Base-by-base conservation (phyloP, 2,113 vertebrate species). In the Gadus macrocephalus region DNA sequence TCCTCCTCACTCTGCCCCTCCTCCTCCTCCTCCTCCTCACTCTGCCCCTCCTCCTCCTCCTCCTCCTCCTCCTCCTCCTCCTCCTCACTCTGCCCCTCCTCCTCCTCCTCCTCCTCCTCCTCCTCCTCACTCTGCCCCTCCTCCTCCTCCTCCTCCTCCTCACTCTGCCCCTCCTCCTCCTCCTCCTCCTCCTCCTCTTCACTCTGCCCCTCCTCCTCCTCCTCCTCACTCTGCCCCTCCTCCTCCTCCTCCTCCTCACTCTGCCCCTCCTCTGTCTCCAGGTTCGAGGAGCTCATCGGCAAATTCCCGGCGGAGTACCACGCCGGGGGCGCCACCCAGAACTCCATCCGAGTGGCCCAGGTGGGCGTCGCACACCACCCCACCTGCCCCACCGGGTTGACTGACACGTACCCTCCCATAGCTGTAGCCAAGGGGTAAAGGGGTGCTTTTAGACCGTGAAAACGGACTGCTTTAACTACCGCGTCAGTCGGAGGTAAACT, bases 261-360 rank as follows among this genome's bases (percentile, higher is more conserved):
- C 78, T 78, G 53, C 81, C 77, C 0, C 70, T 1, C 72, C 2
- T 75, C 72, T 79, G 67, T 63, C 35, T 91, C 53, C 81, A 99
- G 96, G 86, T 99, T 99, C 83, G 94, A 98, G 70, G 97, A 99
- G 88, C 84, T 99, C 59, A 93, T 97, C 83, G 96, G 96, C 87
- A 99, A 93, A 86, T 98, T 96, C 86, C 94, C 95, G 73, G 96
- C 95, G 12, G 97, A 99, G 73, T 99, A 98, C 91, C 95, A 97
- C 62, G 96, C 97, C 66, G 96, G 97, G 84, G 96, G 97, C 77
- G 97, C 97, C 73, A 98, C 97, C 19, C 97, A 98, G 90, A 99
- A 99, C 91, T 95, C 97, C 0, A 91, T 99, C 65, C 98, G 96
- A 93, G 91, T 98, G 19, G 97, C 97, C 68, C 97, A 99, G 97